A percentile compares a stretch with the other conserved stretches of the same genome.
Conservation (phyloP, 64 coral and sea anemone species). For the Pachyseris speciosa region DNA sequence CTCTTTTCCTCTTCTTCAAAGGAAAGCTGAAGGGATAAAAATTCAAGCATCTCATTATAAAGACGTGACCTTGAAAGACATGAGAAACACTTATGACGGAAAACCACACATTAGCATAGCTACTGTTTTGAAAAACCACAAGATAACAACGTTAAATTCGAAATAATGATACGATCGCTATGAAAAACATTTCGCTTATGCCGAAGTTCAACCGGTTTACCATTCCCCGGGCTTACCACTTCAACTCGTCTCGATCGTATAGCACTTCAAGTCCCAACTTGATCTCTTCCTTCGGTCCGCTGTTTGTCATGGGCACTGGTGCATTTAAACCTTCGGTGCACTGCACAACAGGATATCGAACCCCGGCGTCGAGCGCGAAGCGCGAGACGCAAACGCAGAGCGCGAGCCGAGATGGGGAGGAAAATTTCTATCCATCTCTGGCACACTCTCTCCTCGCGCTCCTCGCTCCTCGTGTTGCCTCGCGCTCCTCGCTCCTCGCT, state of each 20-base stretch:
- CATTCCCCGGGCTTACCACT: slow-evolving; percentile 87
- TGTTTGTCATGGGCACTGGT: slow-evolving; percentile 53
- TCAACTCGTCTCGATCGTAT: slow-evolving; percentile 80
- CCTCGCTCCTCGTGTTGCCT: too few species aligned
- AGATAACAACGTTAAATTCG: background rate
- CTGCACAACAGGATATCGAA: too few species aligned
- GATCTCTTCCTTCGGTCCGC: slow-evolving; percentile 71
- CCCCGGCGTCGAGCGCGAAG: too few species aligned
- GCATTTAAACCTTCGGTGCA: slow-evolving; percentile 81
- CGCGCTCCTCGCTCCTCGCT: too few species aligned
- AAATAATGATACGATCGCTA: background rate
- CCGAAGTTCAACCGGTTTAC: slow-evolving; percentile 2
- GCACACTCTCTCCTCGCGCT: too few species aligned
- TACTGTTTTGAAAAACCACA: slow-evolving; percentile 1
- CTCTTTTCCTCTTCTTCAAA: slow-evolving; percentile 90
- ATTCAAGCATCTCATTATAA: background rate
- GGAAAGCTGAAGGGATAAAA: slow-evolving; percentile 64
- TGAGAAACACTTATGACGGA: background rate
- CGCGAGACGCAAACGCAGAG: too few species aligned
- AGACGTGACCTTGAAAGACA: slow-evolving; percentile 9
- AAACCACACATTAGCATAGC: slow-evolving; percentile 16
- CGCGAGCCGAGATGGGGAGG: too few species aligned
- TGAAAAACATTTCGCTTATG: background rate
- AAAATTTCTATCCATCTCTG: too few species aligned
- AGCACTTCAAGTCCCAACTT: slow-evolving; percentile 83